Percentiles rank a stretch among this genome's conserved stretches.
phyloP scores from a whole-genome alignment of 2,113 vertebrate species.

The Tragelaphus scriptus region DNA sequence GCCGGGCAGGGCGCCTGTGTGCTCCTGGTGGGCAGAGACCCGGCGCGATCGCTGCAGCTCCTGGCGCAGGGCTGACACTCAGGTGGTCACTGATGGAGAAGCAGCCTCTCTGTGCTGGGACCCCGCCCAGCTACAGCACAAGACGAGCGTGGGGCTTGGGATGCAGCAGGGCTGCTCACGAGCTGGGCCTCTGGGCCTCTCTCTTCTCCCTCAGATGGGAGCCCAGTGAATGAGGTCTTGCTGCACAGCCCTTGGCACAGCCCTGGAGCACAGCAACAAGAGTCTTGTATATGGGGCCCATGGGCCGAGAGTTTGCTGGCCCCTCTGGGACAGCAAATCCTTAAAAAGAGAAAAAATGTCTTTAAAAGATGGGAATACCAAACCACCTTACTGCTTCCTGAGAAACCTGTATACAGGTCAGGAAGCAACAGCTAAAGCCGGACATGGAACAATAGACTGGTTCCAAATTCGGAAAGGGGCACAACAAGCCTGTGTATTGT shows the following conservation, averaged over 20 bases:
- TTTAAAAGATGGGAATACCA: neutral
- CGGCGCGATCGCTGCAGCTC: rapidly evolving
- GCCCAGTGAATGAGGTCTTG: rapidly evolving
- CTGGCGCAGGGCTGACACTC: rapidly evolving
- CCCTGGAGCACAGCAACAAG: neutral
- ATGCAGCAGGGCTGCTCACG: neutral
- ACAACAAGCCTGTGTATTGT: neutral
- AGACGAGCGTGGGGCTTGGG: neutral
- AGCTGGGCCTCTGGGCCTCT: neutral
- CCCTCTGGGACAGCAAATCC: neutral
- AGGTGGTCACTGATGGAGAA: rapidly evolving
- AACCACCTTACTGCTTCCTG: neutral
- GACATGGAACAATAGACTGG: neutral
- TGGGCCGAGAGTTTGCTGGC: rapidly evolving
- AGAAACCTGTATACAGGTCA: neutral
- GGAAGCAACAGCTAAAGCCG: neutral
- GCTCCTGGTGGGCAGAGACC: neutral
- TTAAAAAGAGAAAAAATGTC: neutral
- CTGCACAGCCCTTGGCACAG: rapidly evolving
- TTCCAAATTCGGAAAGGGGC: neutral
- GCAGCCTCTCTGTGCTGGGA: neutral
- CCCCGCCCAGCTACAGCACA: neutral
- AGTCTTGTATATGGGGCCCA: rapidly evolving
- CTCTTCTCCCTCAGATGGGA: neutral
- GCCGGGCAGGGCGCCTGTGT: neutral